These are phyloP conservation scores for Sitophilus oryzae DNA, from an alignment of 1,140 invertebrate genomes.

Conservation along the genomic window DNA sequence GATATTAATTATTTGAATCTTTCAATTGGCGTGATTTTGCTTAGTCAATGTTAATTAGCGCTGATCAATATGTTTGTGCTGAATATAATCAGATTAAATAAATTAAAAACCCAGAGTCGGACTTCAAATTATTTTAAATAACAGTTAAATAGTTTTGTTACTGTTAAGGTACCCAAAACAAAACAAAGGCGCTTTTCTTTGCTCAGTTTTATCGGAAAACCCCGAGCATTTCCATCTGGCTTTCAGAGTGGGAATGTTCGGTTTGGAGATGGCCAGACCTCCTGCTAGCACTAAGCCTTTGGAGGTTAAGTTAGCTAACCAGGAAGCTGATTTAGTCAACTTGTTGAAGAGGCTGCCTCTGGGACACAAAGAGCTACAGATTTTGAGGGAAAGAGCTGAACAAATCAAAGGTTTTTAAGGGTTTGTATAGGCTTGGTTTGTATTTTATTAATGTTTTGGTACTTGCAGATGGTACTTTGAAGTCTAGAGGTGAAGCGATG, in stretches of 20 bases:
- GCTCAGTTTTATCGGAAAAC: conserved; percentile 86
- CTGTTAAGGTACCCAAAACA: no score
- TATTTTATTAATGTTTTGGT: neutral
- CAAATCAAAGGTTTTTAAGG: conserved; percentile 55
- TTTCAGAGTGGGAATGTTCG: conserved; percentile 88
- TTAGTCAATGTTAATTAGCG: no score
- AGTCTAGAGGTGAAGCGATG: conserved; percentile 83
- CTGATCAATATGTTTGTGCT: no score
- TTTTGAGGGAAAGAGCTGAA: conserved; percentile 80
- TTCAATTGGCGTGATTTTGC: no score
- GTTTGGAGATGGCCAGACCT: conserved; percentile 89
- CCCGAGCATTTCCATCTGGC: conserved; percentile 88
- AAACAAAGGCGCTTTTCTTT: conserved; percentile 92
- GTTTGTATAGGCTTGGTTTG: neutral
- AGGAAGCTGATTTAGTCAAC: conserved; percentile 88
- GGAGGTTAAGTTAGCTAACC: conserved; percentile 88
- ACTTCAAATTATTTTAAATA: no score
- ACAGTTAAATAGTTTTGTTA: no score
- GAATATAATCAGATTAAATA: no score
- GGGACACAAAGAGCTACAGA: conserved; percentile 69
- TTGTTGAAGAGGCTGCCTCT: conserved; percentile 86
- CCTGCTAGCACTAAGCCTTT: conserved; percentile 94
- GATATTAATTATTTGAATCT: no score
- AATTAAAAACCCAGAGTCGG: no score
- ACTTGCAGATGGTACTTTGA: conserved; percentile 66